Base-by-base conservation (phyloP, 2,888 invertebrate genomes). In the Sclerodermus sp. region DNA sequence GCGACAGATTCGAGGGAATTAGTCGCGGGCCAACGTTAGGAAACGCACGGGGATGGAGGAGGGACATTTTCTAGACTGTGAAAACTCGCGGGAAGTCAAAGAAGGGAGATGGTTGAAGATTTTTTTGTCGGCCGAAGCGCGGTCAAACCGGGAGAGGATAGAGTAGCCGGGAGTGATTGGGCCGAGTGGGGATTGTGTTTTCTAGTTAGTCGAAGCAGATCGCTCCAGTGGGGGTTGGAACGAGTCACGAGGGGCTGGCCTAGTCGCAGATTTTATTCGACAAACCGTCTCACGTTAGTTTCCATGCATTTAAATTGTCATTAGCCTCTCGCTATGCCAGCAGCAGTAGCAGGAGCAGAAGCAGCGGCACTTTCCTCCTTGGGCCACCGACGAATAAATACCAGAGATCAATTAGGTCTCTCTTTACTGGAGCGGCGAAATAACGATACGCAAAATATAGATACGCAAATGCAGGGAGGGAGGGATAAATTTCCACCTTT, bases 291-390 rank as follows among this genome's bases (percentile, higher is more conserved):
- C 42, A 62, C 60, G 55, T 62, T 64, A 62, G 64, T 62, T 23
- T 58, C 64, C 57, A 66, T 66, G 66, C 66, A 66, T 66, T 66
- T 66, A 66, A 66, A 66, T 66, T 64, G 66, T 66, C 66, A 66
- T 66, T 66, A 66, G 55, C 50, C 44, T 12, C 34, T n/a, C n/a
- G n/a, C n/a, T n/a, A n/a, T n/a, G n/a, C n/a, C n/a, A n/a, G n/a
- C n/a, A n/a, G n/a, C n/a, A n/a, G n/a, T n/a, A 17, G 31, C 31
- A 41, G 18, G 41, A 41, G 31, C 45, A 39, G 37, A 38, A 47
- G 45, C 42, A 42, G n/a, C n/a, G n/a, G n/a, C n/a, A n/a, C 5
- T 23, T 16, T 17, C 34, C 10, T 34, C 34, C 34, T 12, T 50
- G 45, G 47, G 39, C 45, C 53, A 42, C 29, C 51, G 23, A 5